Base-by-base conservation (phyloP, 2,797 vertebrate species). In the Phalloptychus januarius region DNA sequence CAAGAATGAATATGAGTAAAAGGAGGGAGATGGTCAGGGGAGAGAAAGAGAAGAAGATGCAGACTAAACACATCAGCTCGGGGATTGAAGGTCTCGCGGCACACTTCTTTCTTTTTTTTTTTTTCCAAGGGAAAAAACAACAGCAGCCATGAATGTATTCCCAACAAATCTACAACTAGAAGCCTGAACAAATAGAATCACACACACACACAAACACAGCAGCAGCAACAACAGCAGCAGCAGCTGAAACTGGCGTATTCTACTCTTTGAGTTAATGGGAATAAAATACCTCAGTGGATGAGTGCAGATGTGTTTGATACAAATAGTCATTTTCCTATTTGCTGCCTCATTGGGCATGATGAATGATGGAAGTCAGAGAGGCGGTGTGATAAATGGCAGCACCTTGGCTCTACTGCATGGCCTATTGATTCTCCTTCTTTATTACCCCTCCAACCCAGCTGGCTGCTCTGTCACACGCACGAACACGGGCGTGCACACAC, bases 301-400 rank as follows among this genome's bases (percentile, higher is more conserved):
- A 99, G 98, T 99, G 98, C 98, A 99, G 98, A 99, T 99, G 98
- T 99, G 98, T 99, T 99, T 99, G 98, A 99, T 99, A 99, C 98
- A 99, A 99, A 99, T 99, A 99, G 98, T 99, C 98, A 99, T 99
- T 99, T 99, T 99, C 98, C 98, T 99, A 99, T 99, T 99, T 99
- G 98, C 98, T 99, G 98, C 98, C 98, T 99, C 98, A 99, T 99
- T 99, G 98, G 97, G 97, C 98, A 98, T 99, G 98, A 99, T 99
- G 98, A 99, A 99, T 99, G 98, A 99, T 98, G 97, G 97, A 96
- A 99, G 98, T 99, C 98, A 99, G 97, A 97, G 97, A 99, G 97
- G 98, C 97, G 94, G 96, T 95, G 97, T 99, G 98, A 99, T 99
- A 96, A 98, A 99, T 99, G 98, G 98, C 97, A 97, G 97, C 98